Evolutionary conservation across 2,888 invertebrate genomes (phyloP).

Genomic region (Aporophyla nigra): DNA sequence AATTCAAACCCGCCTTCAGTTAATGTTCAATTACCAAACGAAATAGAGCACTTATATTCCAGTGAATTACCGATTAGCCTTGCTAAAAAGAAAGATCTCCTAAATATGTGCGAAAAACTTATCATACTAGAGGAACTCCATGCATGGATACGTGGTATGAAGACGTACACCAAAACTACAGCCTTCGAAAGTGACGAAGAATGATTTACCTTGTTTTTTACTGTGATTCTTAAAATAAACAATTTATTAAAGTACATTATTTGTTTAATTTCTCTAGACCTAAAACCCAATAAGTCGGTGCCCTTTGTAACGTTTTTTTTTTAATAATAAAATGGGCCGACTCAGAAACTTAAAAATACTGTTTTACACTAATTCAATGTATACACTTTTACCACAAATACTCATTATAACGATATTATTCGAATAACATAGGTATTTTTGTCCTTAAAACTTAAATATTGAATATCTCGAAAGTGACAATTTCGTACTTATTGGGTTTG

Average conservation of each 20-base stretch:
- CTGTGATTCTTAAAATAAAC: background rate
- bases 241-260: background rate
- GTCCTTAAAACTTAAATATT: background rate
- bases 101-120: background rate
- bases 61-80: background rate
- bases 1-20: slow-evolving; percentile 30
- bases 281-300: slow-evolving; percentile 6
- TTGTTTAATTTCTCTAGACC: background rate
- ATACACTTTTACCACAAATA: too few species aligned
- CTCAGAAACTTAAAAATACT: background rate
- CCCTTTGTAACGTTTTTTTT: background rate
- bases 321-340: too few species aligned
- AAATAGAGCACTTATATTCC: slow-evolving; percentile 20
- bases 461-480: background rate
- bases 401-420: background rate
- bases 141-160: background rate
- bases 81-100: background rate
- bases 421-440: background rate
- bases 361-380: background rate
- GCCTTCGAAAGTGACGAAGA: background rate
- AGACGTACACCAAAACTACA: background rate
- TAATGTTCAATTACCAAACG: slow-evolving; percentile 20
- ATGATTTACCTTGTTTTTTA: background rate
- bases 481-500: background rate
- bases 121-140: background rate